phyloP scores from a whole-genome alignment of 2,113 vertebrate species.

The Reinhardtius hippoglossoides region DNA sequence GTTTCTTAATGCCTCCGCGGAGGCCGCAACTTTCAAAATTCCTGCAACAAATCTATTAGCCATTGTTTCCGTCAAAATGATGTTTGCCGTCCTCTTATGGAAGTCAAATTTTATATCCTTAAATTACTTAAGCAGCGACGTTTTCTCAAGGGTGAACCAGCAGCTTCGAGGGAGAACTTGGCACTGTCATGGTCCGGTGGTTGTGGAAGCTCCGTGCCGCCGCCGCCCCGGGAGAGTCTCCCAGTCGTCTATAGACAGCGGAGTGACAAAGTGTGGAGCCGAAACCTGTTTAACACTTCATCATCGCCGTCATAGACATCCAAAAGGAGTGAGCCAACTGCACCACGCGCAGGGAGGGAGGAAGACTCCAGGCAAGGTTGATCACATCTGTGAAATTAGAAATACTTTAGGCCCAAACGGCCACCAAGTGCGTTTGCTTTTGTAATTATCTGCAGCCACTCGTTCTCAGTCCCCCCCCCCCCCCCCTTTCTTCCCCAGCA shows the following conservation, averaged over 20 bases:
- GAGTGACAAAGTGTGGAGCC: slow-evolving; percentile 66
- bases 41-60: slow-evolving; percentile 28
- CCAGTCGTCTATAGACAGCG: slow-evolving; percentile 47
- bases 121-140: slow-evolving; percentile 49
- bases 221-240: slow-evolving; percentile 45
- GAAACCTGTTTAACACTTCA: slow-evolving; percentile 72
- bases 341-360: slow-evolving; percentile 39
- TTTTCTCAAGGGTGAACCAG: slow-evolving; percentile 69
- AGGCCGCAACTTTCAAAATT: slow-evolving; percentile 36
- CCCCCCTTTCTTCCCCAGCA: slow-evolving; percentile 17
- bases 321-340: slow-evolving; percentile 43
- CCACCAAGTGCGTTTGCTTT: slow-evolving; percentile 73
- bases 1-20: slow-evolving; percentile 14
- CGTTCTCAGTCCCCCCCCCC: slow-evolving; percentile 5
- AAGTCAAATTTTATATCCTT: slow-evolving; percentile 57
- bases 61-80: slow-evolving; percentile 54
- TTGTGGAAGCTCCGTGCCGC: slow-evolving; percentile 22
- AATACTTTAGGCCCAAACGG: slow-evolving; percentile 71
- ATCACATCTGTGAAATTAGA: slow-evolving; percentile 82
- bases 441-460: slow-evolving; percentile 71
- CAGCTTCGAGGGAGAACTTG: slow-evolving; percentile 67
- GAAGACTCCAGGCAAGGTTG: slow-evolving; percentile 67
- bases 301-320: slow-evolving; percentile 64
- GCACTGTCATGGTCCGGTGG: slow-evolving; percentile 61
- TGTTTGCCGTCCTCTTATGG: slow-evolving; percentile 40